Base-by-base conservation (phyloP, 1,140 invertebrate species). In the Anadara kagoshimensis region DNA sequence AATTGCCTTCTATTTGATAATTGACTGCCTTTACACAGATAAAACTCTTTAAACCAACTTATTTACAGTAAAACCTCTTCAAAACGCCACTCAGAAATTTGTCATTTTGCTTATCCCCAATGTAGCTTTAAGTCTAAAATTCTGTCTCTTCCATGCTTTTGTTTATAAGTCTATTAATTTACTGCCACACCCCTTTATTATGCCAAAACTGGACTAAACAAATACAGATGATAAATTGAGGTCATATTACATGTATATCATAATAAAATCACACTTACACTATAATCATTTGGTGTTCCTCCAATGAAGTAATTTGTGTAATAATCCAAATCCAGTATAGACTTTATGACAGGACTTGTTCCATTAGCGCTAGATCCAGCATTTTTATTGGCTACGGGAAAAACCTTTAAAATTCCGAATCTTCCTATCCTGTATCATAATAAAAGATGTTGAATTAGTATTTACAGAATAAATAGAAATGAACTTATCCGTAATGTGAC, bases 341-440 rank as follows among this genome's bases (percentile, higher is more conserved):
- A 91, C 57, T 89, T 91, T 3, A 91, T 91, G 0, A 90, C 71
- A 56, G 86, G 84, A 0, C 91, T 91, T 3, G 84, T 91, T 10
- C 59, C 62, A 29, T 36, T 75, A 36, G 49, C 54, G 47, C 29
- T 73, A 22, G 71, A 57, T 12, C 3, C 58, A 41, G 26, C 54
- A 45, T 79, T 77, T 10, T 41, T 29, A 29, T 62, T 59, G 3
- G 66, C 67, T 87, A 65, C 90, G 14, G 71, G 91, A 14, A 89
- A 86, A 0, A 93, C 92, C 44, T 84, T 88, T 3, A 93, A 78
- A 68, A 90, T 90, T 16, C 92, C 92, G 18, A 92, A 81, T 69
- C 92, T 90, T 41, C 90, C 90, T 24, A 90, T 90, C 73, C 92
- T 92, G 69, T 24, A 72, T 63, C 24, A 59, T 45, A 7, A 0